Conservation (phyloP, 2,888 invertebrate species). For the Idaea biselata region DNA sequence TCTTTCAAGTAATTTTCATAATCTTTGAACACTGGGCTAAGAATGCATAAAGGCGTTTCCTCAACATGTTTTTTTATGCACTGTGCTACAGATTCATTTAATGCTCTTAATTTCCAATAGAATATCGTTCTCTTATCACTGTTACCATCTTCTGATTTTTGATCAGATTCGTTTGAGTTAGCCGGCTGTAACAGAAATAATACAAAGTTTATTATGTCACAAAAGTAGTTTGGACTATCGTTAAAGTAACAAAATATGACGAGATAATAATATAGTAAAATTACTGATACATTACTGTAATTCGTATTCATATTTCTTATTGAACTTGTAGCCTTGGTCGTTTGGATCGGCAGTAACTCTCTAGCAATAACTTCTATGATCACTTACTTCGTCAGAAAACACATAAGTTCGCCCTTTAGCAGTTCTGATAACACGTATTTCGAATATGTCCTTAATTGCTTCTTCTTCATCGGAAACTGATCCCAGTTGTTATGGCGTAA, state of each 20-base stretch:
- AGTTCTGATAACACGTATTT: constrained; percentile 88
- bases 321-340: background rate
- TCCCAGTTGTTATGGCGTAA: constrained; percentile 94
- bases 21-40: constrained; percentile 93
- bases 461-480: constrained; percentile 82
- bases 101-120: constrained; percentile 85
- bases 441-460: constrained; percentile 85
- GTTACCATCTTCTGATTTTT: constrained; percentile 26
- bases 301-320: too few species aligned
- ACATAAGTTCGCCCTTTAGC: constrained; percentile 83
- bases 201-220: constrained; percentile 9
- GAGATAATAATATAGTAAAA: too few species aligned
- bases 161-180: constrained; percentile 25
- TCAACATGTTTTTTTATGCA: constrained; percentile 94
- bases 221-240: too few species aligned
- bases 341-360: background rate
- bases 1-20: constrained; percentile 88
- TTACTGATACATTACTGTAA: background rate
- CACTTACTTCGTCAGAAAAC: constrained; percentile 46
- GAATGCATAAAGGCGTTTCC: constrained; percentile 89
- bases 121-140: constrained; percentile 73
- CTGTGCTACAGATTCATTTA: constrained; percentile 89
- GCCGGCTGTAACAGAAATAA: constrained; percentile 51
- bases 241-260: too few species aligned
- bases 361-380: background rate